These are phyloP conservation scores for Malaclemys terrapin DNA, from an alignment of 2,113 vertebrate genomes.

Conservation along the genomic window DNA sequence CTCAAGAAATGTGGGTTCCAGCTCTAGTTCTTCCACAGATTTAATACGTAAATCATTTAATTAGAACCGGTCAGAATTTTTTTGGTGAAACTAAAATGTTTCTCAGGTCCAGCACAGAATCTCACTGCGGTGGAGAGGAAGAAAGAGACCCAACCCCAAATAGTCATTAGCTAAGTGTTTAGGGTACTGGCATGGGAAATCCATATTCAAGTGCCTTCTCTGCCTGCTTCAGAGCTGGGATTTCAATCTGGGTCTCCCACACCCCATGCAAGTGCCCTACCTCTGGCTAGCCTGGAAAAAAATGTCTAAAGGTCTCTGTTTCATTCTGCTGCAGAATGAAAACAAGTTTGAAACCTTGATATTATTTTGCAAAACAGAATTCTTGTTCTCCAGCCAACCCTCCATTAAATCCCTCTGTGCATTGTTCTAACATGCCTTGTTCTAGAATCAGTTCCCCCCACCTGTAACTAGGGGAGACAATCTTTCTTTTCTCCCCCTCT, in stretches of 20 bases:
- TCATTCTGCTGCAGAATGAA: not conserved
- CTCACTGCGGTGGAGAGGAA: not conserved
- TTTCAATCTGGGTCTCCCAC: not conserved
- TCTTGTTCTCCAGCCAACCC: not conserved
- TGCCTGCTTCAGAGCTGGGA: not conserved
- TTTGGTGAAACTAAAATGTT: not conserved
- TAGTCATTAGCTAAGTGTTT: not conserved
- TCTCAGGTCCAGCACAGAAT: not conserved
- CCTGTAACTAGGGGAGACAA: not conserved
- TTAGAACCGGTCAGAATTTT: not conserved
- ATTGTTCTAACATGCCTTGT: too few species aligned
- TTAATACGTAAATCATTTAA: accelerated
- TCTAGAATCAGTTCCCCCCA: not conserved
- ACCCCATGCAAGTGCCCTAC: not conserved
- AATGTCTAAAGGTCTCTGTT: not conserved
- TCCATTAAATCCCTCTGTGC: not conserved
- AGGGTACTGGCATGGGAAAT: not conserved
- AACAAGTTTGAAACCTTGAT: not conserved
- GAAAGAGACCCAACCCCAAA: not conserved
- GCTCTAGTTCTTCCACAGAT: not conserved
- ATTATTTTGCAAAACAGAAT: not conserved
- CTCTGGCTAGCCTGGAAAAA: not conserved
- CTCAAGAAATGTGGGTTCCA: not conserved
- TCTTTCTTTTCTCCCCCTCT: not conserved
- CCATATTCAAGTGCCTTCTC: not conserved